Evolutionary conservation across 1,140 invertebrate species (phyloP), one percentile per base, ranked within the genome.

Genomic region (Latrodectus geometricus): DNA sequence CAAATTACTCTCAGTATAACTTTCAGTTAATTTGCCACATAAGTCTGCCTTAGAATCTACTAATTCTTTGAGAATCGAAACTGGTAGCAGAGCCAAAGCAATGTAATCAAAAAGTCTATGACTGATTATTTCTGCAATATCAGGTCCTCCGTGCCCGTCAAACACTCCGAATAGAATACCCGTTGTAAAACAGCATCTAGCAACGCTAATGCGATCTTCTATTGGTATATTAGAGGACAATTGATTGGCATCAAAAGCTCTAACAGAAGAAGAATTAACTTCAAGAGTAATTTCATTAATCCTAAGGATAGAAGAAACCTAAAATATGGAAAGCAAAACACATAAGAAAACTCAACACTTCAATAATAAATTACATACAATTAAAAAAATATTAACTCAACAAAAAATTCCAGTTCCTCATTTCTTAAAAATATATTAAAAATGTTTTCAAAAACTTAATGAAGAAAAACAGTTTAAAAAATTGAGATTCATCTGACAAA

Each of bases 181-280:
- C 12, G 85, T 79, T 75, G 87, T 87, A 95, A 96, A 90, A 77
- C 95, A 92, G 90, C 96, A 95, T 88, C 93, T 93, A 49, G 95
- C 96, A 91, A 97, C 96, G 50, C 95, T 93, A 89, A 96, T 93
- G 0, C 95, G 95, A 91, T 99, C 98, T 93, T 99, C 98, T 88
- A 97, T 97, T 3, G 97, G 97, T 90, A 95, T 94, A 91, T 99
- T 99, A 4, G 97, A 97, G 73, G 95, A 93, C 65, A 99, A 92
- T 89, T 98, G 96, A 93, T 99, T 99, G 0, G 95, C 95, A 90
- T 98, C 97, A 91, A 97, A 97, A n/a, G 94, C 95, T 90, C 95
- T 96, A 11, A 97, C 93, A 14, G 95, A 93, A 56, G 93, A 93
- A 11, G 93, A 88, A 72, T 89, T 89, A 89, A 96, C 95, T 90